phyloP scores from a whole-genome alignment of 2,888 invertebrate genomes.

The Diadegma fenestrale region DNA sequence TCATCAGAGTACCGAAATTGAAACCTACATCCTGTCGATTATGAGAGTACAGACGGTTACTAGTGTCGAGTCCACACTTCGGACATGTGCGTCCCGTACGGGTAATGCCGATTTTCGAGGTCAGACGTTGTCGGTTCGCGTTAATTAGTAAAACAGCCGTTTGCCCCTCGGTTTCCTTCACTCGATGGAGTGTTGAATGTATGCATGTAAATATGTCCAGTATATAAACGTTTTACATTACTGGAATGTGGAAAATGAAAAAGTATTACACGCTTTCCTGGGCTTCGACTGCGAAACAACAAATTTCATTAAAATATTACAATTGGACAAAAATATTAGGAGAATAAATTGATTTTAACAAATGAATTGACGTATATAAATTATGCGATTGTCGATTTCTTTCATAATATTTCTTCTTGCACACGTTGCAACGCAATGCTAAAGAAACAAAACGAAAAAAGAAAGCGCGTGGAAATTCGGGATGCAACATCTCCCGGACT shows the following conservation, averaged over 20 bases:
- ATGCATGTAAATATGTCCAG: constrained; percentile 19
- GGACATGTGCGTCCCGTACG: constrained; percentile 17
- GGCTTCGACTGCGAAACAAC: not conserved
- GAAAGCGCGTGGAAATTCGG: not conserved
- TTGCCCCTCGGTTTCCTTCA: constrained; percentile 32
- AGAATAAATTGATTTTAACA: not conserved
- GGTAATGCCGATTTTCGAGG: constrained; percentile 60
- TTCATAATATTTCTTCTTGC: not conserved
- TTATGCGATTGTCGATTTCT: not conserved
- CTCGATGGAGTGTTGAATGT: constrained; percentile 34
- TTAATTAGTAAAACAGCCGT: constrained; percentile 64
- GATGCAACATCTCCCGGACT: not conserved
- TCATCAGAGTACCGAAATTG: constrained; percentile 18
- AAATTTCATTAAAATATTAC: too few species aligned
- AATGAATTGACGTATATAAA: not conserved
- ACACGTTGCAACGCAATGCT: not conserved
- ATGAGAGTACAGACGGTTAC: constrained; percentile 30
- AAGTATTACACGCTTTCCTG: not conserved
- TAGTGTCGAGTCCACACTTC: constrained; percentile 10
- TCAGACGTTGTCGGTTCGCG: constrained; percentile 50
- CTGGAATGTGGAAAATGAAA: constrained; percentile 21
- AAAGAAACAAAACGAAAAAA: not conserved
- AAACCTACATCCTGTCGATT: constrained; percentile 25
- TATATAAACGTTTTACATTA: constrained; percentile 22
- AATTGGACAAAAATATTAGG: not conserved